Evolutionary conservation across 2,113 vertebrate species (phyloP).

Genomic region (Alexandromys fortis): DNA sequence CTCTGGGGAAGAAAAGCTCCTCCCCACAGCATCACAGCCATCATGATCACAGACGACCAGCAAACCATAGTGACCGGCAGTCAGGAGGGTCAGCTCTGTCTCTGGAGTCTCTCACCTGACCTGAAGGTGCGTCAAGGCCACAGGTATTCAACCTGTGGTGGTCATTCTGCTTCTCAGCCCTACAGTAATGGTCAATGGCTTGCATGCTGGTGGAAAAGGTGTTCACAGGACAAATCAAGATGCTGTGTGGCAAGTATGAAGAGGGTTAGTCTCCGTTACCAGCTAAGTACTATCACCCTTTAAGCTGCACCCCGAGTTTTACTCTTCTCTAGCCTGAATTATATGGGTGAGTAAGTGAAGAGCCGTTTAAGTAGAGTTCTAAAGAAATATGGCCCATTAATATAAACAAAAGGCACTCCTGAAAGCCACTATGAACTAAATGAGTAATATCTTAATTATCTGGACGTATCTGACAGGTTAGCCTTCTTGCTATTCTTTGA

Average conservation of each 20-base stretch:
- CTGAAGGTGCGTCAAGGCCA: slow-evolving; percentile 84
- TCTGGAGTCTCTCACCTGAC: slow-evolving; percentile 88
- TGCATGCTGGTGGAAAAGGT: background rate
- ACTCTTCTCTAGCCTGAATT: slow-evolving; percentile 73
- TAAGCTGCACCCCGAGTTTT: slow-evolving; percentile 56
- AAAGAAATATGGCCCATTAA: slow-evolving; percentile 74
- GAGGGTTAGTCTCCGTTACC: slow-evolving; percentile 41
- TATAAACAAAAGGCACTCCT: slow-evolving; percentile 65
- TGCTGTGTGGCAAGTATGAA: slow-evolving; percentile 13
- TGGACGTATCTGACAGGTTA: slow-evolving; percentile 49
- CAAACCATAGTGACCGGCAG: slow-evolving; percentile 88
- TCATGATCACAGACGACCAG: slow-evolving; percentile 90
- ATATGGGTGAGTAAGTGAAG: slow-evolving; percentile 69
- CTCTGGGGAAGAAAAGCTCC: slow-evolving; percentile 88
- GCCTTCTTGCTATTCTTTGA: slow-evolving; percentile 50
- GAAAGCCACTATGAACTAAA: slow-evolving; percentile 62
- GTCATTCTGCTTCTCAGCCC: background rate
- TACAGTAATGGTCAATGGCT: background rate
- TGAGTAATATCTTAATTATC: slow-evolving; percentile 75
- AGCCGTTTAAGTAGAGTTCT: slow-evolving; percentile 66
- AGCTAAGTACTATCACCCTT: slow-evolving; percentile 29
- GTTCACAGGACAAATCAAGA: background rate
- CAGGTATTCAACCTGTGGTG: background rate
- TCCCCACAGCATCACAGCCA: slow-evolving; percentile 87
- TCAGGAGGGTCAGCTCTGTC: slow-evolving; percentile 89